Base-by-base conservation (phyloP, 2,113 vertebrate genomes). In the Alethe castanea region DNA sequence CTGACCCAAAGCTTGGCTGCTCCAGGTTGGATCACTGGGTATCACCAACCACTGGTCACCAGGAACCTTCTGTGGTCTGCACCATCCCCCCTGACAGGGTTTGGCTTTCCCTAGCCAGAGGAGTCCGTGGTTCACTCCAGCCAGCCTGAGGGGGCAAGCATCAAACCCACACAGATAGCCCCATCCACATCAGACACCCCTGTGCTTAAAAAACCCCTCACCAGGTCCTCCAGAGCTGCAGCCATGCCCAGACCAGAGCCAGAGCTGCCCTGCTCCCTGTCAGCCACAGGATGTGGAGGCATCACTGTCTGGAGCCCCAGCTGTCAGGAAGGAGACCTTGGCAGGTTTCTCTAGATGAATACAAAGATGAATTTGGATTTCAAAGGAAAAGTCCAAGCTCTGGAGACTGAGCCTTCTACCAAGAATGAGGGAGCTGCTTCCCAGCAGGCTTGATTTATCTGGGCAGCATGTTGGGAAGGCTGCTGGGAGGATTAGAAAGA, bases 401-500 rank as follows among this genome's bases (percentile, higher is more conserved):
- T 82, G 42, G 53, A 91, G 73, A 35, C 31, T 2, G 4, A 77
- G 33, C 36, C 52, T 96, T 53, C 62, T 64, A 80, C 59, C 56
- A 24, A 71, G 56, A 8, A 24, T 15, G 40, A 88, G 81, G 28
- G 79, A 94, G 52, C 78, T 79, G 69, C 60, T 95, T 89, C 82
- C 92, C 83, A 57, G 80, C 54, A 88, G 60, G 18, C 26, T 71
- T 81, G 77, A 77, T 88, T 81, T 85, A 73, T 83, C 86, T 44
- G 89, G 84, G 88, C 47, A 86, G 56, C 94, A 12, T 57, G 66
- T 29, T 92, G 93, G 94, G 89, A 86, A 96, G 85, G 10, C 81
- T 33, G 8, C 47, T 87, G 80, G 77, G 85, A 92, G 92, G 92
- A 86, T 95, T 79, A 95, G 90, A 83, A 61, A 40, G 90, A 95